Base-by-base conservation (phyloP, 2,113 vertebrate species). In the Benitochromis conjunctus region DNA sequence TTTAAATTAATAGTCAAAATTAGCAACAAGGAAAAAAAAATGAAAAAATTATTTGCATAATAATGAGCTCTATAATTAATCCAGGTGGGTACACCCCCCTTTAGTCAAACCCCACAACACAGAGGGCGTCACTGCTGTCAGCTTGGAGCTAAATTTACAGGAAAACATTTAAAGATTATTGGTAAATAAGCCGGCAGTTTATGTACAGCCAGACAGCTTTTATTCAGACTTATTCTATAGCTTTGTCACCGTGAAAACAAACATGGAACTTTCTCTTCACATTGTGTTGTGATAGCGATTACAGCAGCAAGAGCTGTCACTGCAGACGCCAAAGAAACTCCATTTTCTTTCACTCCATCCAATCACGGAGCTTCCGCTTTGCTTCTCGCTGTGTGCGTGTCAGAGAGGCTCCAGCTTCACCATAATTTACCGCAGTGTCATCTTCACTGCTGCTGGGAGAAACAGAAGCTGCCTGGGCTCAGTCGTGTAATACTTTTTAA, bases 401-500 rank as follows among this genome's bases (percentile, higher is more conserved):
- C 69, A 74, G 43, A 48, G 66, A 48, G 69, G 69, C 69, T 48
- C 41, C 69, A 12, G 66, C 66, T 74, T 74, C 41, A 19, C 41
- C 66, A 48, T 74, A 48, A 74, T 74, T 74, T 48, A 74, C 41
- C 14, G 24, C 66, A 48, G 66, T 24, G 36, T 29, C 66, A 74
- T 74, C 66, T 74, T 74, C 66, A 71, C 41, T 26, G 69, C 43
- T 48, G 69, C 69, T 29, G 69, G 43, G 69, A 48, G 11, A 18
- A 71, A 71, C 41, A 48, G 69, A 29, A 29, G 69, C 69, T 48
- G 69, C 41, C 24, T 29, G 21, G 19, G n/a, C n/a, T 43, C 36
- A 24, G 13, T 7, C 66, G 16, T 6, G 13, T 46, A 48, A 48
- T 18, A 7, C 14, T 48, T 29, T 19, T 74, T 6, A 48, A 2